Evolutionary conservation across 2,113 vertebrate genomes (phyloP).

Genomic region (Psephotus haematonotus): DNA sequence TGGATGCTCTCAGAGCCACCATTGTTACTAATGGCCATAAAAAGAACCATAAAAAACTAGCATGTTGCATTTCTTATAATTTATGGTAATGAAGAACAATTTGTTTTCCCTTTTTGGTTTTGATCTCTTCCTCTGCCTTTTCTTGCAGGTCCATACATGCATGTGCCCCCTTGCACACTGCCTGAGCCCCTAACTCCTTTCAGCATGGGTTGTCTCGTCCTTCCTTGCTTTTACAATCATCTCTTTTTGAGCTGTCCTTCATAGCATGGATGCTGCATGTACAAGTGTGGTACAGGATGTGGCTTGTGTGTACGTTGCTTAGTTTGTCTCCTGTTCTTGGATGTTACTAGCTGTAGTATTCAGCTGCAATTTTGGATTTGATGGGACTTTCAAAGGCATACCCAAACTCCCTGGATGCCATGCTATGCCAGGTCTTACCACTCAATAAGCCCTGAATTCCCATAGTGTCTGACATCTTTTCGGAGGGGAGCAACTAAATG

Average conservation of each 20-base stretch:
- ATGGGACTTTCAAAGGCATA: not conserved
- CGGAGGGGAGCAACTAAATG: not conserved
- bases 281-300: not conserved
- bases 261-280: not conserved
- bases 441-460: not conserved
- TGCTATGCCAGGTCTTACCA: not conserved
- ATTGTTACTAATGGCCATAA: constrained; percentile 65
- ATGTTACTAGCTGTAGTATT: not conserved
- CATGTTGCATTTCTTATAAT: constrained; percentile 35
- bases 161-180: not conserved
- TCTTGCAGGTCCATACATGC: not conserved
- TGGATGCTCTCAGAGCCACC: constrained; percentile 36
- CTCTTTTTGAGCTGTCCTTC: not conserved
- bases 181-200: not conserved
- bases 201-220: not conserved
- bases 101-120: constrained; percentile 27
- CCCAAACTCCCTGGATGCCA: not conserved
- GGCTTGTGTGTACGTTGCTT: not conserved
- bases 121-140: not conserved
- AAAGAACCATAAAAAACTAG: constrained; percentile 56
- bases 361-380: not conserved
- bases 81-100: constrained; percentile 35
- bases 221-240: not conserved
- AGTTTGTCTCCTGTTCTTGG: not conserved
- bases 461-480: not conserved